Percentiles rank a stretch among this genome's conserved stretches.
These are phyloP conservation scores for Semaprochilodus insignis DNA, from an alignment of 2,797 vertebrate genomes.

Conservation along the genomic window DNA sequence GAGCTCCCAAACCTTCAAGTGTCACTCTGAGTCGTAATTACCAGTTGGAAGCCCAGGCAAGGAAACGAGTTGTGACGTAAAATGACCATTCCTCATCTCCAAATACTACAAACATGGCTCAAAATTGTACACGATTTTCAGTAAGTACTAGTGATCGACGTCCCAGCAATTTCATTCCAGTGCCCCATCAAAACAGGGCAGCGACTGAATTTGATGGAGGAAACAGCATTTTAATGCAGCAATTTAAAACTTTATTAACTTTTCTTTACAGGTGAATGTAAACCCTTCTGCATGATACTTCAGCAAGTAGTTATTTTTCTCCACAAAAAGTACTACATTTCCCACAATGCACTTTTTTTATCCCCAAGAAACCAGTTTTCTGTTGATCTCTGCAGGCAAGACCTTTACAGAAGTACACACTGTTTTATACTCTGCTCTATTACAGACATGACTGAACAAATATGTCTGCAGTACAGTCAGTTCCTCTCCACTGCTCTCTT, in stretches of 20 bases:
- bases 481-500: constrained; percentile 6
- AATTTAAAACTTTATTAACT: neutral
- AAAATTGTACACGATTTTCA: constrained; percentile 31
- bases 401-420: neutral
- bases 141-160: constrained; percentile 27
- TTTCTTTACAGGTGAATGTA: neutral
- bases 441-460: constrained; percentile 23
- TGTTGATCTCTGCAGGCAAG: neutral
- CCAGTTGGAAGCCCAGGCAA: neutral
- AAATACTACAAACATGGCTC: constrained; percentile 18
- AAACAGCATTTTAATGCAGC: neutral
- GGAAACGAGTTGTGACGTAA: constrained; percentile 24
- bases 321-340: neutral
- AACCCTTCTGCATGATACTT: neutral
- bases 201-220: neutral
- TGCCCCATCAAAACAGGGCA: neutral
- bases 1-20: neutral
- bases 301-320: neutral
- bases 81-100: constrained; percentile 32
- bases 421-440: neutral
- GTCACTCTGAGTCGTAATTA: constrained; percentile 12
- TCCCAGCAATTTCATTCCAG: neutral
- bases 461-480: neutral
- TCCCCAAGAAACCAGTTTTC: neutral
- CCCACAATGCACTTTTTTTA: neutral